Evolutionary conservation across 2,888 invertebrate species (phyloP), one percentile per base, ranked within the genome.

Genomic region (Acleris literana): DNA sequence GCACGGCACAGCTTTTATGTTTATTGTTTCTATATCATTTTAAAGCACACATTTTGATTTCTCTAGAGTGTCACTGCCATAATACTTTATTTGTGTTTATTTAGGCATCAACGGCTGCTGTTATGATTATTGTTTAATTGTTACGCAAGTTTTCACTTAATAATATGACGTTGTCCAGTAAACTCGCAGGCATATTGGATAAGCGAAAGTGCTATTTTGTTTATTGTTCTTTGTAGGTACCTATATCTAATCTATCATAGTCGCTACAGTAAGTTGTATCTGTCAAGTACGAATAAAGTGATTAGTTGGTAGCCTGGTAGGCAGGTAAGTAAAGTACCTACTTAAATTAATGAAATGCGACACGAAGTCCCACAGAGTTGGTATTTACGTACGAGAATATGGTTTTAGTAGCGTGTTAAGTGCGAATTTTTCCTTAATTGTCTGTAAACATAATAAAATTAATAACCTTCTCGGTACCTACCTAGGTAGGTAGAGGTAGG

Each of bases 11-110:
- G 87, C 87, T 90, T 91, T 92, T 90, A 92, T 86, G 88, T 90
- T 91, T 90, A 91, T 91, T 88, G 86, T 90, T 88, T 89, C 83
- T 85, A 88, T 90, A 90, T 87, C 86, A 88, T 87, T 90, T 87
- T 87, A 87, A 89, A 88, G 83, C 86, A 83, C 79, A 81, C 83
- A 85, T 88, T 89, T 84, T 90, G 90, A 92, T 92, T 92, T 90
- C 92, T 92, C 92, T 75, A 84, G 92, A 89, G 92, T 90, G 91
- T 90, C 90, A 85, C 87, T 78, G 75, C 70, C 78, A 79, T 86
- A 81, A 86, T 86, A 80, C 84, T 86, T 84, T 85, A 85, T 87
- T 83, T 83, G 78, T 81, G 77, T 73, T 69, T 70, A 71, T 78
- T 79, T 85, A 86, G 83, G 67, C 60, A 67, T 69, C 82, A 76